Percentiles rank a stretch among this genome's conserved stretches.
phyloP scores from a whole-genome alignment of 2,797 vertebrate species.

The Cirrhinus mrigala region DNA sequence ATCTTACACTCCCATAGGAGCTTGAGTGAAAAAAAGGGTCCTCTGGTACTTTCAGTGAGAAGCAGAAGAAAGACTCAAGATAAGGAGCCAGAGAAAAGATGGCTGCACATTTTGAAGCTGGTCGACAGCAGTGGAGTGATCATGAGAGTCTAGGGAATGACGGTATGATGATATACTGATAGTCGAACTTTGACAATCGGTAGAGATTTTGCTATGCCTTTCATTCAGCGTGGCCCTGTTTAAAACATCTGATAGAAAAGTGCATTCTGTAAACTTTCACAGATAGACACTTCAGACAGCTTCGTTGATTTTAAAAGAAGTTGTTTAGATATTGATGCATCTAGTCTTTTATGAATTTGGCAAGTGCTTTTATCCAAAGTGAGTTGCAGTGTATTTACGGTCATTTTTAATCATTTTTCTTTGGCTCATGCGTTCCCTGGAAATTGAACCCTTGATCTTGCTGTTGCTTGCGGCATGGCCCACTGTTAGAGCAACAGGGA shows the following conservation, averaged over 20 bases:
- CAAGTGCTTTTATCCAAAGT: neutral
- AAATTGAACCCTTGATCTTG: neutral
- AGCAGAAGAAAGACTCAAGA: slow-evolving; percentile 63
- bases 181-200: neutral
- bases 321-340: neutral
- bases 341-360: slow-evolving; percentile 8
- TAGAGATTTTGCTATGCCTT: neutral
- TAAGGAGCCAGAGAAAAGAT: slow-evolving; percentile 36
- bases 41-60: slow-evolving; percentile 44
- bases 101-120: neutral
- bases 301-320: neutral
- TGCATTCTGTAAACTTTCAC: neutral
- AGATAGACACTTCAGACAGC: neutral
- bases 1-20: slow-evolving; percentile 34
- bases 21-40: slow-evolving; percentile 47
- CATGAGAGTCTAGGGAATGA: neutral
- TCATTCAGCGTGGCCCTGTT: neutral
- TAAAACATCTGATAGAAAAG: neutral
- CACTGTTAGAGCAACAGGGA: neutral
- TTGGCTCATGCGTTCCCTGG: neutral
- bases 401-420: neutral
- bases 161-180: neutral
- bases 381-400: neutral
- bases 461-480: neutral
- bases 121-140: neutral